Base-by-base conservation (phyloP, 2,113 vertebrate species). In the Gnathonemus longibarbis region DNA sequence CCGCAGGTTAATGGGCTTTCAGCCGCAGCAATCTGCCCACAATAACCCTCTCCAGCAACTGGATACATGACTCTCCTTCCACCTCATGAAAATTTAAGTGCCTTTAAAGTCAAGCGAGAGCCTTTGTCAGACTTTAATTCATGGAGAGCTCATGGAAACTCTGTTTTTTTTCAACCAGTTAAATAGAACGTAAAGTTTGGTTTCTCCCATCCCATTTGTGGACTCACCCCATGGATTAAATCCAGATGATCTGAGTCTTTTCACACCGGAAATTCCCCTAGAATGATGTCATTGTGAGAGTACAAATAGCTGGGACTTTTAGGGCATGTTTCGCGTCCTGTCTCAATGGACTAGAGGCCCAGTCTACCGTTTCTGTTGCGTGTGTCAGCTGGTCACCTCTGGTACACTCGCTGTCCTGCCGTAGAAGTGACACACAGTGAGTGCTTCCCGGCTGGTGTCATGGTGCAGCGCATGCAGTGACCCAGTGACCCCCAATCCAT, bases 61-160 rank as follows among this genome's bases (percentile, higher is more conserved):
- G 85, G 85, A 87, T 35, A 10, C 45, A 52, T 87, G n/a, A 49
- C 49, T 52, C 27, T 35, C 27, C 27, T 11, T 87, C 49, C 48
- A 50, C 85, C 49, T 87, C 85, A 50, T 87, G 49, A 50, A 50
- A 31, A 52, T 87, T 52, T 87, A 52, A 53, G n/a, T 87, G n/a
- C 9, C 48, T 53, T 52, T 50, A 52, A 52, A 53, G 49, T 48
- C 49, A 87, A 52, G 85, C 49, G 24, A 87, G 45, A 17, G 24
- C 46, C 11, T 50, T 87, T 53, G 49, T 31, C n/a, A 48, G 49
- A 87, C 49, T 49, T 85, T 85, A 49, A 85, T 48, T 84, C 83
- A 48, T 48, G 80, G 15, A 21, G 80, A 84, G 80, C 45, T 24
- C 45, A 84, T 46, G 42, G 83, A 85, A 80, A 80, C 31, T 42